These are phyloP conservation scores for Vannuccia rotundouncinata DNA, from an alignment of 2,888 invertebrate genomes.

Conservation along the genomic window DNA sequence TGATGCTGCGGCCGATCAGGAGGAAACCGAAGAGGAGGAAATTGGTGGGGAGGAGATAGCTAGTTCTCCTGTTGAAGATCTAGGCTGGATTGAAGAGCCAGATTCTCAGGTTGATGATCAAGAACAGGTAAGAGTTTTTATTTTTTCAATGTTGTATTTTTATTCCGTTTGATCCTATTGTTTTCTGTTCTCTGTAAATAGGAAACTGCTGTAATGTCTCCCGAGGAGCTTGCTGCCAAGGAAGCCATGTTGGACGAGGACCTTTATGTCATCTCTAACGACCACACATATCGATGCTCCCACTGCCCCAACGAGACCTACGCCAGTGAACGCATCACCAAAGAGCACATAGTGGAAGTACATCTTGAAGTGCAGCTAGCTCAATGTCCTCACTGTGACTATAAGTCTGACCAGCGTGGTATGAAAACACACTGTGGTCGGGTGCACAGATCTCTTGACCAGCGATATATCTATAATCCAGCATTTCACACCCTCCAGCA, in stretches of 20 bases:
- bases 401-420: background rate
- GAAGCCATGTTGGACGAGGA: background rate
- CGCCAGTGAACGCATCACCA: background rate
- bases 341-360: background rate
- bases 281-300: background rate
- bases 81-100: too few species aligned
- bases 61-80: too few species aligned
- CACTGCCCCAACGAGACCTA: background rate
- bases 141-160: too few species aligned
- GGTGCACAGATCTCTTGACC: background rate
- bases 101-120: too few species aligned
- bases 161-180: too few species aligned
- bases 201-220: background rate
- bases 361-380: conserved; percentile 5
- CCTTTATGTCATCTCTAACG: background rate
- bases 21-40: too few species aligned
- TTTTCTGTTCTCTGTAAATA: background rate
- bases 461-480: background rate
- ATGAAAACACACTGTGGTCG: background rate
- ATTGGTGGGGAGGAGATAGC: too few species aligned
- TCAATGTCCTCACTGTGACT: conserved; percentile 8
- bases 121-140: too few species aligned
- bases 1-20: too few species aligned
- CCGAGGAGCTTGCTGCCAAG: background rate
- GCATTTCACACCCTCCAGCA: background rate